phyloP scores from a whole-genome alignment of 2,888 invertebrate species.

The Drosophila yooni region DNA sequence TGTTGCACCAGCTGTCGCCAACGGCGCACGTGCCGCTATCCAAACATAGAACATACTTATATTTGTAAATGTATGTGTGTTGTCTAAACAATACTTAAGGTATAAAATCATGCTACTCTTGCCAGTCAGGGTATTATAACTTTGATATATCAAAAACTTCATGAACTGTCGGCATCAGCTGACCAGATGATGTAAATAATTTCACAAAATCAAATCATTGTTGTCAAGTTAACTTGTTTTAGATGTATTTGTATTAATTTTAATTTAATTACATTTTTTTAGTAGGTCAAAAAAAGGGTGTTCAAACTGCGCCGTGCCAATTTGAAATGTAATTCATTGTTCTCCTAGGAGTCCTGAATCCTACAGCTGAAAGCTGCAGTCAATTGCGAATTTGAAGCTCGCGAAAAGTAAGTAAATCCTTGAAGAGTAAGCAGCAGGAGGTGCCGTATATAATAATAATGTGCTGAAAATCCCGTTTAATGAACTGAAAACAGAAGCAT shows the following conservation, averaged over 20 bases:
- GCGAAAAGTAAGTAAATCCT: constrained; percentile 46
- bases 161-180: neutral
- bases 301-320: neutral
- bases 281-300: constrained; percentile 14
- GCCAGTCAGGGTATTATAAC: neutral
- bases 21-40: constrained; percentile 20
- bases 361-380: constrained; percentile 28
- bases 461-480: constrained; percentile 70
- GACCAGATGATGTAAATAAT: too few species aligned
- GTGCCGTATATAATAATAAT: constrained; percentile 57
- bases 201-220: too few species aligned
- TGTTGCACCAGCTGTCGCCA: constrained; percentile 37
- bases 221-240: too few species aligned
- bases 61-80: neutral
- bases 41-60: neutral
- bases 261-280: neutral
- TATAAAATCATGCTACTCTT: constrained; percentile 23
- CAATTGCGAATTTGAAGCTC: constrained; percentile 12
- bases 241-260: neutral
- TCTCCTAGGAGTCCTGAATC: neutral
- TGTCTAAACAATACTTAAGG: constrained; percentile 14
- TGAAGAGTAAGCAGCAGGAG: constrained; percentile 34
- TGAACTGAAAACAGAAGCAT: constrained; percentile 71
- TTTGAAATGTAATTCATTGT: neutral
- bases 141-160: neutral